Conservation (phyloP, 1,140 invertebrate species). For the Aphaenogaster floridana region DNA sequence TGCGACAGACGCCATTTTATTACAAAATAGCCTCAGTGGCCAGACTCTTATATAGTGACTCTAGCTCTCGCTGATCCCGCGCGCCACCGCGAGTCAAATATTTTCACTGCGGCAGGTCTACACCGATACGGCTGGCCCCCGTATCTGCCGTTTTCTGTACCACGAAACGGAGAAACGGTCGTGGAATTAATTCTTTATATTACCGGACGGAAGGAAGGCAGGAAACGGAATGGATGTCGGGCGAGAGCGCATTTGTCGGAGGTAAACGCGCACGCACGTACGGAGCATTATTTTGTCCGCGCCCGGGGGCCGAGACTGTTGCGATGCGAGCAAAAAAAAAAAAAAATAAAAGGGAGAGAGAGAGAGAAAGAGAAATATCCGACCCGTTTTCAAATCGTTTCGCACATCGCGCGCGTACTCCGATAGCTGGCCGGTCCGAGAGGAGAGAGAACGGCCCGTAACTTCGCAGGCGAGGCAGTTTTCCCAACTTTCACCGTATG, state of each 20-base stretch:
- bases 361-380: neutral
- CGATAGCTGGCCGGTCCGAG: neutral
- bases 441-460: slow-evolving; percentile 2
- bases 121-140: slow-evolving; percentile 13
- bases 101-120: slow-evolving; percentile 23
- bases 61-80: neutral
- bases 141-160: neutral
- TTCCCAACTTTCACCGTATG: slow-evolving; percentile 46
- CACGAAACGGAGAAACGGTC: slow-evolving; percentile 37
- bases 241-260: slow-evolving; percentile 53
- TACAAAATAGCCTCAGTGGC: no score
- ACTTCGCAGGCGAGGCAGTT: slow-evolving; percentile 17
- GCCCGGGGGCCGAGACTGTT: neutral
- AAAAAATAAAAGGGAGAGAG: neutral
- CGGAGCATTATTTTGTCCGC: slow-evolving; percentile 50
- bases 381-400: slow-evolving; percentile 53
- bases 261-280: slow-evolving; percentile 60
- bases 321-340: slow-evolving; percentile 38
- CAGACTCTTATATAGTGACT: no score
- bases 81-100: slow-evolving; percentile 20
- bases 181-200: slow-evolving; percentile 64
- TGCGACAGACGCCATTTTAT: no score
- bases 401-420: slow-evolving; percentile 23
- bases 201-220: slow-evolving; percentile 42
- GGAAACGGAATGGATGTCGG: slow-evolving; percentile 29